Base-by-base conservation (phyloP, 2,888 invertebrate genomes). In the Sceliomorpha sp. region DNA sequence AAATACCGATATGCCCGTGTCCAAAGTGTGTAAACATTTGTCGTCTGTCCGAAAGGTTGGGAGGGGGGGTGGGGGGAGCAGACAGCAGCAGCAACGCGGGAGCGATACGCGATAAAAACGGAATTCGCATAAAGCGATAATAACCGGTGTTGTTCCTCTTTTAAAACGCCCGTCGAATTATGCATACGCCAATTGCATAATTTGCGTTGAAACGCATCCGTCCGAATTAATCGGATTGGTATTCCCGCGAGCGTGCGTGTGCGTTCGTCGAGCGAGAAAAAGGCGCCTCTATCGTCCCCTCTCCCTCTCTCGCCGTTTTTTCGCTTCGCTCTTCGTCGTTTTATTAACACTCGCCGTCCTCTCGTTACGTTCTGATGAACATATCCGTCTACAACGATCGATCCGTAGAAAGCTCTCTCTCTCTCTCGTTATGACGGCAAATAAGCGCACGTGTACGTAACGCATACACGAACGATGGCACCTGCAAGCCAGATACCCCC, bases 321-420 rank as follows among this genome's bases (percentile, higher is more conserved):
- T 60, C 51, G 42, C 51, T 20, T 32, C 29, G 12, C 39, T 17
- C 50, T 53, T 45, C 37, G 45, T 45, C 45, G 42, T 62, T 53
- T 62, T 34, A 32, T 45, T 45, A 45, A 34, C 37, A 34, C 40
- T 39, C 32, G 39, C 34, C 24, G 26, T 47, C 48, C 17, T 39
- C 53, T 53, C 47, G 62, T 62, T 62, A 55, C 42, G 48, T 47
- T 55, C 51, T 63, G 42, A 63, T 63, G 55, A 55, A 55, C 55
- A 48, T 36, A 53, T 47, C 40, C 40, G 53, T 42, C 31, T 48
- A 15, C 32, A 17, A 36, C 45, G 56, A 56, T 56, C 59, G 59
- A 60, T 50, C 47, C 37, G 50, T 10, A 60, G 44, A 44, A 60
- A 60, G 59, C 59, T 20, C 20, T 50, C 59, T 50, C 42, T 60